phyloP scores from a whole-genome alignment of 2,797 vertebrate genomes.

The Garrulus glandarius region DNA sequence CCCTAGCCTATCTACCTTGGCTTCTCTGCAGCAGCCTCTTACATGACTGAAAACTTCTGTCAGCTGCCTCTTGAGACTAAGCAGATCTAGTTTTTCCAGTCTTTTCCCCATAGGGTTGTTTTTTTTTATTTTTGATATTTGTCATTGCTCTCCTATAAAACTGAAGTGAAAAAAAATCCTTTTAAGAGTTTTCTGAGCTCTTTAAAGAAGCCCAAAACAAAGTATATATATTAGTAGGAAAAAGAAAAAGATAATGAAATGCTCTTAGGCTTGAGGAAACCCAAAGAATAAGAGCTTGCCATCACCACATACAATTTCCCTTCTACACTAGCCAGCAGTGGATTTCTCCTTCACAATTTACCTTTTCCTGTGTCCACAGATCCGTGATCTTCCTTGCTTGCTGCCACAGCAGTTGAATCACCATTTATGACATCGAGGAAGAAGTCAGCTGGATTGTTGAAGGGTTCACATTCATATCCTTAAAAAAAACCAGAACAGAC shows the following conservation, averaged over 20 bases:
- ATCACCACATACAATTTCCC: not conserved
- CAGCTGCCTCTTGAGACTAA: not conserved
- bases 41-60: not conserved
- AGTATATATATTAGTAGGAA: not conserved
- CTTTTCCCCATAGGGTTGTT: not conserved
- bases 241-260: not conserved
- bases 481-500: not conserved
- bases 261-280: not conserved
- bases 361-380: not conserved
- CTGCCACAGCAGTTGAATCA: conserved; percentile 58
- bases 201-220: not conserved
- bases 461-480: conserved; percentile 62
- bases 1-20: not conserved
- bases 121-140: not conserved
- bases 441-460: conserved; percentile 65
- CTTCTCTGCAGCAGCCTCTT: not conserved
- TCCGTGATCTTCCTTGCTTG: not conserved
- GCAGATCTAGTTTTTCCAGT: not conserved
- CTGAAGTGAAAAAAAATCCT: not conserved
- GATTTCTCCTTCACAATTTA: not conserved
- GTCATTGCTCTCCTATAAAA: not conserved
- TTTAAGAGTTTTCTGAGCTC: not conserved
- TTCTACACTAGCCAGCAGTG: not conserved
- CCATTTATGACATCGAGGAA: conserved; percentile 55
- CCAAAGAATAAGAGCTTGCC: not conserved